Base-by-base conservation (phyloP, 2,888 invertebrate genomes). In the Eristalinus sepulchralis region DNA sequence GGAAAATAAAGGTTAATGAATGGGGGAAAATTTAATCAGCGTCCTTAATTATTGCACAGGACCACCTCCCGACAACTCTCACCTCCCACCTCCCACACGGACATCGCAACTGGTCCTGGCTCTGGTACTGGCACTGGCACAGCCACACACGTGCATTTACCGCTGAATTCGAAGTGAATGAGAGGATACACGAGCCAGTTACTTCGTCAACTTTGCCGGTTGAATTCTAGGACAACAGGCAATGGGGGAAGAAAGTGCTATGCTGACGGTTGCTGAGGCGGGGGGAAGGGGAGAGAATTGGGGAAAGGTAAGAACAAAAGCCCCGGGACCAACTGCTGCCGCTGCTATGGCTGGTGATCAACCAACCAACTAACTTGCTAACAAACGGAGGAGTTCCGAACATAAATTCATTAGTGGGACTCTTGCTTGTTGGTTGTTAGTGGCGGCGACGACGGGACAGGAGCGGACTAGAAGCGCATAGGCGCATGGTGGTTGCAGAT, bases 1-100 rank as follows among this genome's bases (percentile, higher is more conserved):
- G 33, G 66, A 79, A 68, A 75, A 73, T 79, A 83, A 83, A 86
- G 75, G 86, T 86, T 86, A 86, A 86, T 83, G 86, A 86, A 86
- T 79, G 83, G 75, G 67, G 86, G 78, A 83, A 79, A 86, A 86
- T 86, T 86, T 86, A 86, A 86, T 86, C 83, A 86, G 79, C 78
- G 79, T 86, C 75, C 86, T 86, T 86, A 86, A 86, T 86, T 86
- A 86, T 83, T 73, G 78, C 71, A 83, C 78, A 86, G 66, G 62
- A 71, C 84, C 68, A 20, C 55, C 34, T 17, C 17, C 53, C 53
- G 71, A 60, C 72, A 73, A 8, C 39, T 4, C 39, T 39, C 39
- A 1, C 6, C 39, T 6, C 39, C 2, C 39, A 13, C 39, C n/a
- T n/a, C 27, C 27, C 27, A 5, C 27, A 27, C 27, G 5, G 27